Percentiles rank a stretch among this genome's conserved stretches.
Conservation (phyloP, 2,797 vertebrate genomes). For the Hoplostethus mediterraneus region DNA sequence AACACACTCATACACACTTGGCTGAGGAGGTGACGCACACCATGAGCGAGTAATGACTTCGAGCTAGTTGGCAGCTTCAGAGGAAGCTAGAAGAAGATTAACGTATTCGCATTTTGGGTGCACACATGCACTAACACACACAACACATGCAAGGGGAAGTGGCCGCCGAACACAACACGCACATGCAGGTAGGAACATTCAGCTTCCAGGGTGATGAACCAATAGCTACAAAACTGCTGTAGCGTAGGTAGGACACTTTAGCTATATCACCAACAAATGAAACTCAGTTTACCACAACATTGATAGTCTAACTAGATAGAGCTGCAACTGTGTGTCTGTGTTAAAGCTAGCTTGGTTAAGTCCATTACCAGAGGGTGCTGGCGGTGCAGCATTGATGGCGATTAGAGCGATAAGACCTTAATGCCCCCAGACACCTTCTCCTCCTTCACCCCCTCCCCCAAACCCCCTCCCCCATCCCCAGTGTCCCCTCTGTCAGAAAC, state of each 20-base stretch:
- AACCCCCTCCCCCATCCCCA: neutral
- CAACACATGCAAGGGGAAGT: too few relatives aligned
- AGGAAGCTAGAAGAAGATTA: too few relatives aligned
- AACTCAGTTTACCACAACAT: neutral
- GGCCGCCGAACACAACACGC: too few relatives aligned
- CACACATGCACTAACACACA: too few relatives aligned
- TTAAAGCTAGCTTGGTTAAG: conserved; percentile 62
- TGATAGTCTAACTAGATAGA: neutral
- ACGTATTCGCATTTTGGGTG: too few relatives aligned
- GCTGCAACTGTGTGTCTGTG: conserved; percentile 33
- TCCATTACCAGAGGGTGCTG: conserved; percentile 76
- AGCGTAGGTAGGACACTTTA: neutral
- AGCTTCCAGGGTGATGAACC: neutral
- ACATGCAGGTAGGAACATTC: too few relatives aligned
- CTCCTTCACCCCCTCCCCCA: conserved; percentile 25
- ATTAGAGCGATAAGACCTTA: conserved; percentile 82
- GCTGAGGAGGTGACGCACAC: neutral
- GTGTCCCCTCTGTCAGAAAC: conserved; percentile 37
- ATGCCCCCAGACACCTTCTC: conserved; percentile 73
- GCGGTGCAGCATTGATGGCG: conserved; percentile 77
- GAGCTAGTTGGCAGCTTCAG: neutral
- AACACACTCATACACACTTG: neutral
- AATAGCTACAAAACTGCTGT: neutral
- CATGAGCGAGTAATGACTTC: conserved; percentile 5
- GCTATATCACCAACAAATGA: conserved; percentile 5